Percentiles rank a stretch among this genome's conserved stretches.
These are phyloP conservation scores for Eilema griseolum DNA, from an alignment of 2,888 invertebrate species.

Conservation along the genomic window DNA sequence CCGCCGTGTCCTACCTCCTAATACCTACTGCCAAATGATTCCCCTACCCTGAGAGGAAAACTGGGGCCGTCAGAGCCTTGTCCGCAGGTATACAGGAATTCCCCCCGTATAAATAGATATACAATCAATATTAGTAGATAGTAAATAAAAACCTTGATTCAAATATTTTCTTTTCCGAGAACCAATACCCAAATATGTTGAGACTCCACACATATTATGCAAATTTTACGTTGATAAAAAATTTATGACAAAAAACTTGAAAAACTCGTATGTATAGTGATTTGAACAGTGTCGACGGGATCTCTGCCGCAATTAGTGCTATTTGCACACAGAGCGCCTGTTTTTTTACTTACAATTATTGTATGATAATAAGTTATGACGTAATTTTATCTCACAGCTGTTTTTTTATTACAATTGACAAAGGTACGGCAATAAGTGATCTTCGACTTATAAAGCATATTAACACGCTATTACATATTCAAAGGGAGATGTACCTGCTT, in stretches of 20 bases:
- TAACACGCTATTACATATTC: not conserved
- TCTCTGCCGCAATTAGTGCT: constrained; percentile 7
- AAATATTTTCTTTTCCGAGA: not conserved
- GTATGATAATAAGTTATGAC: constrained; percentile 8
- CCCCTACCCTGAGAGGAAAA: no score
- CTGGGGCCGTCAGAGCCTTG: no score
- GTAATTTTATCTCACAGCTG: not conserved
- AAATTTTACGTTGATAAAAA: not conserved
- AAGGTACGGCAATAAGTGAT: not conserved
- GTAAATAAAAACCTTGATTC: not conserved
- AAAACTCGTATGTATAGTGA: not conserved
- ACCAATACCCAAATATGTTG: not conserved
- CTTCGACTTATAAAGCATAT: not conserved
- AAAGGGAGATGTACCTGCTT: not conserved
- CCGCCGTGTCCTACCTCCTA: no score
- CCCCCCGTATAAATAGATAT: no score
- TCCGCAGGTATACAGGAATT: no score
- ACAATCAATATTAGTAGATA: not conserved
- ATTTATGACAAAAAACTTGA: not conserved
- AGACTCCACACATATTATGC: not conserved
- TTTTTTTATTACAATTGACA: constrained; percentile 3
- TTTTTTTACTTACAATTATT: not conserved
- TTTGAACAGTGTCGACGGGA: not conserved
- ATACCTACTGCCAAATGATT: no score
- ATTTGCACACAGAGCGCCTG: constrained; percentile 5